phyloP scores from a whole-genome alignment of 2,797 vertebrate species.

The Thripadectes ignobilis region DNA sequence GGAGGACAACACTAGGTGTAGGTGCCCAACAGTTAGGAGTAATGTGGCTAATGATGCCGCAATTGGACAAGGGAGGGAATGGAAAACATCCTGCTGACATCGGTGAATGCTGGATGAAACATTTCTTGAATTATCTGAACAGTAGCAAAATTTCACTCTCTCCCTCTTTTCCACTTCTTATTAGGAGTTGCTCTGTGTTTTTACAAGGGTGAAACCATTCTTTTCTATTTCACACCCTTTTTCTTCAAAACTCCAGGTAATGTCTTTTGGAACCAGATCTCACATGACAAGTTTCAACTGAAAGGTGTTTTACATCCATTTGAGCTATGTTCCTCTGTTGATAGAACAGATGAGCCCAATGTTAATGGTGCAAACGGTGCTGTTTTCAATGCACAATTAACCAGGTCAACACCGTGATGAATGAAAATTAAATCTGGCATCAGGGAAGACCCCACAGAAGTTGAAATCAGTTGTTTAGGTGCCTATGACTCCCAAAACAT shows the following conservation, averaged over 20 bases:
- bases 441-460: neutral
- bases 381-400: slow-evolving; percentile 63
- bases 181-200: neutral
- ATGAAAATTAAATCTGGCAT: slow-evolving; percentile 58
- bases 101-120: slow-evolving; percentile 10
- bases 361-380: slow-evolving; percentile 39
- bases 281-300: neutral
- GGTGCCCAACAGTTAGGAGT: slow-evolving; percentile 19
- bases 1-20: slow-evolving; percentile 13
- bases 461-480: slow-evolving; percentile 3
- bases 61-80: slow-evolving; percentile 1
- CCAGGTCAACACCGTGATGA: slow-evolving; percentile 60
- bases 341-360: slow-evolving; percentile 28
- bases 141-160: neutral
- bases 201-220: neutral
- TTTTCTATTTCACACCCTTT: neutral
- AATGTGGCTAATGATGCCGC: slow-evolving; percentile 44
- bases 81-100: slow-evolving; percentile 42
- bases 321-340: slow-evolving; percentile 9
- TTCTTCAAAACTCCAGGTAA: neutral
- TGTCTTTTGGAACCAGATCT: slow-evolving; percentile 4
- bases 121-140: slow-evolving; percentile 1
- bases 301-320: neutral
- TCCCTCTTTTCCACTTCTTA: neutral
- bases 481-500: neutral